Percentiles rank a stretch among this genome's conserved stretches.
phyloP scores from a whole-genome alignment of 2,797 vertebrate species.

The Cyprinodon diabolis region DNA sequence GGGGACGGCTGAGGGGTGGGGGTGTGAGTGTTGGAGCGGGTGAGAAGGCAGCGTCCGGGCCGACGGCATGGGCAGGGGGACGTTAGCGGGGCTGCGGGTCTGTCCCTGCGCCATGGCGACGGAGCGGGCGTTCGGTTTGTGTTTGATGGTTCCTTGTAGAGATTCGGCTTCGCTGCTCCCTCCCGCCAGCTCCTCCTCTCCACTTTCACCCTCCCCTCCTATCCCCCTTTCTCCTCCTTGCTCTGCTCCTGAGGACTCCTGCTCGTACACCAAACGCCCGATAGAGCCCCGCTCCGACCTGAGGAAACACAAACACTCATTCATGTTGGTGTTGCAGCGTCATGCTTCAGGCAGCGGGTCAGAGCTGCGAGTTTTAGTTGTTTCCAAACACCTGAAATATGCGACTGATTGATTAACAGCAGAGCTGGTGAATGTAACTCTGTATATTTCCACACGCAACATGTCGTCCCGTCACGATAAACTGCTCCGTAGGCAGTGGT shows the following conservation, averaged over 20 bases:
- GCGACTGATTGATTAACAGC: too few relatives aligned
- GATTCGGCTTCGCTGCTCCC: constrained; percentile 74
- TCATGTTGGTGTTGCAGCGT: too few relatives aligned
- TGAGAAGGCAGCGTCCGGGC: constrained; percentile 78
- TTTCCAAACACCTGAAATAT: too few relatives aligned
- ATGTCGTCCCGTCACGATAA: too few relatives aligned
- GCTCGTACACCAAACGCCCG: constrained; percentile 85
- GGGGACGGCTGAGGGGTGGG: constrained; percentile 54
- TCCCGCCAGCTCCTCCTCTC: constrained; percentile 61
- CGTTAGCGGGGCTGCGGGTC: constrained; percentile 72
- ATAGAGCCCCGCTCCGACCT: constrained; percentile 74
- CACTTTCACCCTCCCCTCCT: constrained; percentile 55
- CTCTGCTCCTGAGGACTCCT: constrained; percentile 74
- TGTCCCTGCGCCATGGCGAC: constrained; percentile 84
- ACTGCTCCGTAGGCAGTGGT: too few relatives aligned
- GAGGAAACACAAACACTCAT: not conserved
- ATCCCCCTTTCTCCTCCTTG: constrained; percentile 45
- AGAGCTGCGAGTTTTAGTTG: too few relatives aligned
- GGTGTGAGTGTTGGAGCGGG: constrained; percentile 66
- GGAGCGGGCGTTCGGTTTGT: constrained; percentile 79
- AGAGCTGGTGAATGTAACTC: too few relatives aligned
- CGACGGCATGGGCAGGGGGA: constrained; percentile 71
- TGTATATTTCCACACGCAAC: too few relatives aligned
- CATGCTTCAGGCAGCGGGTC: too few relatives aligned
- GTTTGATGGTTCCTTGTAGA: constrained; percentile 88